These are phyloP conservation scores for Agelaius phoeniceus DNA, from an alignment of 2,113 vertebrate genomes.

Conservation along the genomic window DNA sequence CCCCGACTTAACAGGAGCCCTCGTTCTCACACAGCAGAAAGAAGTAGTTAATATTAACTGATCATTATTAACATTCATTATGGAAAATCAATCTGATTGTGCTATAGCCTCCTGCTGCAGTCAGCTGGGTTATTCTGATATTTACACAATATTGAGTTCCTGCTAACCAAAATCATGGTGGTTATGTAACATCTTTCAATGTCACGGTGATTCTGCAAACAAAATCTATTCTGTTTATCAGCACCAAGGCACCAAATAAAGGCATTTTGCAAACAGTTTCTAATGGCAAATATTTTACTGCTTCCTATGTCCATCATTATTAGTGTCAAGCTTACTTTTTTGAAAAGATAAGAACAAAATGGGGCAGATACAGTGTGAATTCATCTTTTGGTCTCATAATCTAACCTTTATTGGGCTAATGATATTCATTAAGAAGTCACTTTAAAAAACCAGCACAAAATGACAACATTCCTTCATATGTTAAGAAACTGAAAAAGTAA, in stretches of 20 bases:
- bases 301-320: background rate
- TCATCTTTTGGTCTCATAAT: background rate
- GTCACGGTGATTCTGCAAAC: conserved; percentile 27
- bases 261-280: background rate
- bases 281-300: background rate
- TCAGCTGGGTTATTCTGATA: conserved; percentile 9
- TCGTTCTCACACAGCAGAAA: conserved; percentile 42
- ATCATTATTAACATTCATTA: conserved; percentile 40
- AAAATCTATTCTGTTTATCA: background rate
- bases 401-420: background rate
- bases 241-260: background rate
- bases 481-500: background rate
- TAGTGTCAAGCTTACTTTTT: background rate
- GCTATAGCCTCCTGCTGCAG: background rate
- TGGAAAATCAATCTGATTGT: conserved; percentile 7
- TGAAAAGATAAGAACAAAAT: background rate
- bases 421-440: background rate
- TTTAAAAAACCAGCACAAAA: background rate
- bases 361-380: background rate
- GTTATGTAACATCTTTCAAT: conserved; percentile 55
- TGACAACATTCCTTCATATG: background rate
- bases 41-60: conserved; percentile 53
- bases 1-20: conserved; percentile 10
- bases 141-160: conserved; percentile 44
- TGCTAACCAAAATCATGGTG: background rate